Percentiles rank a stretch among this genome's conserved stretches.
phyloP scores from a whole-genome alignment of 2,113 vertebrate species.

The Pedionomus torquatus region DNA sequence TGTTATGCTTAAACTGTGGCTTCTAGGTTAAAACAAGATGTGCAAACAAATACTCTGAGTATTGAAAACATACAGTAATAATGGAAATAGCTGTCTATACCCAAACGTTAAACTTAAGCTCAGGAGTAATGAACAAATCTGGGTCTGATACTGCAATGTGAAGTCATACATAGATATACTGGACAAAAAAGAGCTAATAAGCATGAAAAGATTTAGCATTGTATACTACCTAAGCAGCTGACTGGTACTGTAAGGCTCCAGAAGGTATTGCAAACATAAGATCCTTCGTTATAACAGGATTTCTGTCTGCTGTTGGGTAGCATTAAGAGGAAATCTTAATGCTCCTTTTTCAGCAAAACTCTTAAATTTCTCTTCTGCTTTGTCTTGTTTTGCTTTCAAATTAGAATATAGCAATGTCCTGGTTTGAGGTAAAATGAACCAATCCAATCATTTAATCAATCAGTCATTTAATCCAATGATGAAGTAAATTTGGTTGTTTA shows the following conservation, averaged over 20 bases:
- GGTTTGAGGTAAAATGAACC: no score
- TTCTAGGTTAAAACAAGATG: background rate
- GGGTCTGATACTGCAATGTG: background rate
- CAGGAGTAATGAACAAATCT: background rate
- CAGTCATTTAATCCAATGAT: background rate
- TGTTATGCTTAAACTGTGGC: background rate
- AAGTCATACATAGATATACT: background rate
- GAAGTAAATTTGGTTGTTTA: background rate
- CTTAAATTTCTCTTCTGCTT: background rate
- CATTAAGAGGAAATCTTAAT: background rate
- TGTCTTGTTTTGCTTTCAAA: background rate
- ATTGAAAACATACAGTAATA: background rate
- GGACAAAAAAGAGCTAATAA: background rate
- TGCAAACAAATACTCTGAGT: background rate
- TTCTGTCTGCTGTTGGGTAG: background rate
- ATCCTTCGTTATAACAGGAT: background rate
- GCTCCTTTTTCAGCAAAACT: background rate
- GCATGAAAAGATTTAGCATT: background rate
- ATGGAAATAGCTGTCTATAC: background rate
- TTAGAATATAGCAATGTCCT: background rate
- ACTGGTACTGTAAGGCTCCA: background rate
- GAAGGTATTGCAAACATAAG: background rate
- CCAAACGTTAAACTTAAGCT: background rate
- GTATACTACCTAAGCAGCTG: background rate
- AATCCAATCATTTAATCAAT: no score